These are phyloP conservation scores for Hybognathus amarus DNA, from an alignment of 2,797 vertebrate species.

Conservation along the genomic window DNA sequence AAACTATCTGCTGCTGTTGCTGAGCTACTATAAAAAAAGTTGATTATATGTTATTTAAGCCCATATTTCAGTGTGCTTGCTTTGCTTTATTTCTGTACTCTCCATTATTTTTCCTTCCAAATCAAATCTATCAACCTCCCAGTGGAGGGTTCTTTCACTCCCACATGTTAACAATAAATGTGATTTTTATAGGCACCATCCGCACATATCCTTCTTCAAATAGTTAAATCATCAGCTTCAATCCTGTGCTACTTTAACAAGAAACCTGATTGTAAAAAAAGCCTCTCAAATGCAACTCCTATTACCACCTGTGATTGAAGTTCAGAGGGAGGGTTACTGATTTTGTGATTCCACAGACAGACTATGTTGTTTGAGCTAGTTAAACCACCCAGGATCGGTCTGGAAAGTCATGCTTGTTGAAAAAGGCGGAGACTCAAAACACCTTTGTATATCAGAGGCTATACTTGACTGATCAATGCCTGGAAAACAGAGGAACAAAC, in stretches of 20 bases:
- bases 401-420: background rate
- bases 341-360: background rate
- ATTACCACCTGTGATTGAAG: background rate
- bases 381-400: background rate
- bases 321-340: background rate
- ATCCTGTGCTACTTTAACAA: background rate
- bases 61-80: background rate
- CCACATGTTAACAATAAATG: background rate
- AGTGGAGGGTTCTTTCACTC: background rate
- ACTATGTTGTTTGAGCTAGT: background rate
- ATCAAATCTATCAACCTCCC: background rate
- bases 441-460: background rate
- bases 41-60: background rate
- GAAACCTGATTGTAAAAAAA: background rate
- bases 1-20: background rate
- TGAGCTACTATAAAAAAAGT: background rate
- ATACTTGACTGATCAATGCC: background rate
- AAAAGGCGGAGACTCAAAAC: background rate
- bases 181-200: background rate
- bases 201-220: background rate
- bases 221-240: background rate
- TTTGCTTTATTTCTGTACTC: background rate
- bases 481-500: background rate
- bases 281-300: background rate
- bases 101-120: background rate